Evolutionary conservation across 1,140 invertebrate genomes (phyloP).

Genomic region (Homarus americanus): DNA sequence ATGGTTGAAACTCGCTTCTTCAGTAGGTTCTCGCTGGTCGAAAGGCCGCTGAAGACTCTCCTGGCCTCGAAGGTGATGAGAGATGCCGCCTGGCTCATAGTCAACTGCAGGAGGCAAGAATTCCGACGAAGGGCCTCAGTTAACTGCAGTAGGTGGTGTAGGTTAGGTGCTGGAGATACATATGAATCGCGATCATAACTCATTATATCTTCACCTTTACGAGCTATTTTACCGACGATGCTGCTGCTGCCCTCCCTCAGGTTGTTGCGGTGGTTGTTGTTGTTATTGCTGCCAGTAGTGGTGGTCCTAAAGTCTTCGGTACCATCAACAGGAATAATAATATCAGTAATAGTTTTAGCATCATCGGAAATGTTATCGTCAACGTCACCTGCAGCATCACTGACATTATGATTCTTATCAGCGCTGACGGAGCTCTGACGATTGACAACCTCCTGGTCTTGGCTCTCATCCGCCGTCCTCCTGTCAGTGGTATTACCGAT

Average conservation of each 20-base stretch:
- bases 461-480: not conserved
- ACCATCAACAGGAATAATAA: not conserved
- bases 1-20: constrained; percentile 5
- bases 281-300: not conserved
- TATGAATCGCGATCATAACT: not conserved
- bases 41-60: constrained; percentile 39
- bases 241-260: not conserved
- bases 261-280: no score
- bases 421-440: not conserved
- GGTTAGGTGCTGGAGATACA: constrained; percentile 33
- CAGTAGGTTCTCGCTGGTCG: constrained; percentile 1
- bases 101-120: constrained; percentile 48
- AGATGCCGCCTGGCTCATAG: constrained; percentile 53
- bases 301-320: not conserved
- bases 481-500: not conserved
- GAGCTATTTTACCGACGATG: not conserved
- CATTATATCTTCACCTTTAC: not conserved
- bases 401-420: not conserved
- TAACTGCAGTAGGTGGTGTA: constrained; percentile 68
- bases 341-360: not conserved
- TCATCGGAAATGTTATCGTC: not conserved
- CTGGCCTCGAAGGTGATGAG: constrained; percentile 43
- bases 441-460: not conserved
- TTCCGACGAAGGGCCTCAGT: constrained; percentile 53
- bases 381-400: not conserved